Conservation (phyloP, 2,113 vertebrate genomes). For the Jacana jacana region DNA sequence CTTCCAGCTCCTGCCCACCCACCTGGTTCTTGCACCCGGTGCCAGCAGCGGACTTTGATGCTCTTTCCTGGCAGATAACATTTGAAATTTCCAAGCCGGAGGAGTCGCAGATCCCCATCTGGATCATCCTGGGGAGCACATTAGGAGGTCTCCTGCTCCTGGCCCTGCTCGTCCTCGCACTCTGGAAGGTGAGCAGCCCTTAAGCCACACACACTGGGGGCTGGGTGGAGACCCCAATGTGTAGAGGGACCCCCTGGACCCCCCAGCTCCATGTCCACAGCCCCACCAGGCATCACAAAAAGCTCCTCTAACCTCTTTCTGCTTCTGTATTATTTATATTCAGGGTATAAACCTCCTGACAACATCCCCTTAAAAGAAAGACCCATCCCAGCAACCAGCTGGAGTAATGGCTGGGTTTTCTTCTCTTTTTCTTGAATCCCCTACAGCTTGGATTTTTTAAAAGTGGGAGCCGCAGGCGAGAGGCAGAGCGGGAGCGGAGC, state of each 20-base stretch:
- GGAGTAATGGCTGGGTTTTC: not conserved
- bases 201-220: fast-evolving
- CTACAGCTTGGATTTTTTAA: conserved; percentile 93
- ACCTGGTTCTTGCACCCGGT: not conserved
- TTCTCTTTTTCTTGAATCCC: not conserved
- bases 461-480: conserved; percentile 75
- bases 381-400: not conserved
- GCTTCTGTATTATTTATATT: fast-evolving
- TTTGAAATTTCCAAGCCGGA: conserved; percentile 89
- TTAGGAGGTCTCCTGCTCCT: conserved; percentile 90
- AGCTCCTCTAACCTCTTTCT: not conserved
- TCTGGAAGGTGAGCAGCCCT: conserved; percentile 87
- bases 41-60: fast-evolving
- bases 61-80: conserved; percentile 71
- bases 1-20: not conserved
- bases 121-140: conserved; percentile 91
- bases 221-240: fast-evolving
- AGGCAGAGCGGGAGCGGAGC: conserved; percentile 61
- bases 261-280: fast-evolving
- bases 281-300: fast-evolving
- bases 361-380: fast-evolving
- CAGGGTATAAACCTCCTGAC: not conserved
- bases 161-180: conserved; percentile 83
- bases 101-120: conserved; percentile 81
- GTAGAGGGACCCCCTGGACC: fast-evolving